Conservation (phyloP, 1,140 invertebrate species). For the Tenebrio molitor region DNA sequence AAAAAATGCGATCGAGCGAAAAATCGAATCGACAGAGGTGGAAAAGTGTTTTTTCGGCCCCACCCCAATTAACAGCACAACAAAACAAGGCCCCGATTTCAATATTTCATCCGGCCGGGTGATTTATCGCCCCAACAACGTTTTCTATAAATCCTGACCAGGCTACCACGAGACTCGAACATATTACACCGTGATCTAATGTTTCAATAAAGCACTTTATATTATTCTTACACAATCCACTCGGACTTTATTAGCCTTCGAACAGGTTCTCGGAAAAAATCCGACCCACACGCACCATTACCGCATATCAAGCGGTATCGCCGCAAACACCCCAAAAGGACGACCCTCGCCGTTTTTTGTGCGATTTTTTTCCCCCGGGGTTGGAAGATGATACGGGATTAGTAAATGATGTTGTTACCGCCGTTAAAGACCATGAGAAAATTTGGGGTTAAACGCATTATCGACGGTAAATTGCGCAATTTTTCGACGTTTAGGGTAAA, state of each 20-base stretch:
- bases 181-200: constrained; percentile 38
- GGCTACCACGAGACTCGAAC: constrained; percentile 24
- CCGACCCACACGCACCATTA: constrained; percentile 37
- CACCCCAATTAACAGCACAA: constrained; percentile 22
- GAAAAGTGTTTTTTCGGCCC: too few species aligned
- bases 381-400: constrained; percentile 53
- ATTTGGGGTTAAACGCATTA: constrained; percentile 48
- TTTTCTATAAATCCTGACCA: constrained; percentile 25
- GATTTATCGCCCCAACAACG: constrained; percentile 15
- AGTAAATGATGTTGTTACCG: constrained; percentile 51
- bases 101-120: constrained; percentile 27
- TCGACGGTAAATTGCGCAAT: constrained; percentile 52
- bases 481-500: constrained; percentile 48
- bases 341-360: constrained; percentile 17
- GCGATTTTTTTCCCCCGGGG: constrained; percentile 31
- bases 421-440: constrained; percentile 50
- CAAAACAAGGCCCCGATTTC: not conserved
- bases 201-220: constrained; percentile 36
- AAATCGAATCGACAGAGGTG: too few species aligned
- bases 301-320: constrained; percentile 50
- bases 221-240: constrained; percentile 20
- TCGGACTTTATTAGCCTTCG: constrained; percentile 33
- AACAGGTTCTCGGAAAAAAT: constrained; percentile 6
- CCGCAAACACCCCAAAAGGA: constrained; percentile 44
- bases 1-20: too few species aligned